Conservation (phyloP, 2,888 invertebrate genomes). For the Andrena flavipes region DNA sequence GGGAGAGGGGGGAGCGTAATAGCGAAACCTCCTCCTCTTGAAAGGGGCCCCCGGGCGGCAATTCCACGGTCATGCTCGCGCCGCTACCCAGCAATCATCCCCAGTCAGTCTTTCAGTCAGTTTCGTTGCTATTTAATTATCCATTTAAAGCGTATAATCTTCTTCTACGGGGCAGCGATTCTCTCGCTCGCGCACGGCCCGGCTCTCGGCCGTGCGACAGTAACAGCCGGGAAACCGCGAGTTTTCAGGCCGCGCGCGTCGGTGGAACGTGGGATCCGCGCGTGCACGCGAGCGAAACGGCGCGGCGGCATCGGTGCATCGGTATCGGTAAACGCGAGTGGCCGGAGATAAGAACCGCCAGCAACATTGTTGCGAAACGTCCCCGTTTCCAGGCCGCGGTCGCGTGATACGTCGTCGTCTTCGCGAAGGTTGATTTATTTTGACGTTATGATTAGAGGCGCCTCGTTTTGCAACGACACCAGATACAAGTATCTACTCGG, state of each 20-base stretch:
- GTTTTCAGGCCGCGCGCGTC: not conserved
- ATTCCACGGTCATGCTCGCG: conserved; percentile 83
- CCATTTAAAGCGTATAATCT: conserved; percentile 85
- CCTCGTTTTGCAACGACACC: not conserved
- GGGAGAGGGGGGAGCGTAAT: conserved; percentile 74
- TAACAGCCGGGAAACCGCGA: conserved; percentile 25
- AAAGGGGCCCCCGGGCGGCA: conserved; percentile 79
- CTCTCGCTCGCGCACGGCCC: conserved; percentile 54
- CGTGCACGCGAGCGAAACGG: conserved; percentile 6
- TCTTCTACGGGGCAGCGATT: conserved; percentile 75
- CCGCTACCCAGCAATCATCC: conserved; percentile 85
- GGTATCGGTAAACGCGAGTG: conserved; percentile 12
- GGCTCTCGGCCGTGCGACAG: conserved; percentile 47
- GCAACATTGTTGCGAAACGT: conserved; percentile 40
- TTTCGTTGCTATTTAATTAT: conserved; percentile 85
- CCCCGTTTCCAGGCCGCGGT: conserved; percentile 10
- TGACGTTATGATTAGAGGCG: not conserved
- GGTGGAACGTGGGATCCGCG: conserved; percentile 49
- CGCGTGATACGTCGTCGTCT: conserved; percentile 31
- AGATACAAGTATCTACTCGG: not conserved
- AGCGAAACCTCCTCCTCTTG: conserved; percentile 79
- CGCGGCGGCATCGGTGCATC: conserved; percentile 5
- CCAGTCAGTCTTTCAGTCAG: conserved; percentile 85
- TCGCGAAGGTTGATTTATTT: conserved; percentile 45
- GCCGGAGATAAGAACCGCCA: conserved; percentile 35